These are phyloP conservation scores for Nipponacmea schrenckii DNA, from an alignment of 2,888 invertebrate species.

Conservation along the genomic window DNA sequence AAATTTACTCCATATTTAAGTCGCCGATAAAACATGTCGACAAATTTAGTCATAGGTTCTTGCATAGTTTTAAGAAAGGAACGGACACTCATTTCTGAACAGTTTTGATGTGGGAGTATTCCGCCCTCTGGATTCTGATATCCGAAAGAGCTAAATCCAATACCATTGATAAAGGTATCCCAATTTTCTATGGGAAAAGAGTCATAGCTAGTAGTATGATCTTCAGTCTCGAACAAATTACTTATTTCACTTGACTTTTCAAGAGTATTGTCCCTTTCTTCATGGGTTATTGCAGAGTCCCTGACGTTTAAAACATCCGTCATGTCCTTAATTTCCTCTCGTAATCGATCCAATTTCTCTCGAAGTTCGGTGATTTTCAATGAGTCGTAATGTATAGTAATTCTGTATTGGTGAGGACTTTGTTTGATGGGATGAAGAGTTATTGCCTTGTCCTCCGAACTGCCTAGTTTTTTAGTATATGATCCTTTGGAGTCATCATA, in stretches of 20 bases:
- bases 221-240: too few species aligned
- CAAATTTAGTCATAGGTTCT: neutral
- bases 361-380: too few species aligned
- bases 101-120: neutral
- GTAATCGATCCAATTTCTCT: neutral
- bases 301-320: too few species aligned
- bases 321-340: neutral
- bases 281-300: too few species aligned
- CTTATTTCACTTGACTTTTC: too few species aligned
- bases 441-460: constrained; percentile 91
- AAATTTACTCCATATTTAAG: neutral
- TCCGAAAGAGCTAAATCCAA: too few species aligned
- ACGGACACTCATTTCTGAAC: neutral
- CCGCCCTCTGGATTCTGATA: neutral
- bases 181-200: too few species aligned
- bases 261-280: too few species aligned
- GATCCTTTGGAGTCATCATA: constrained; percentile 82
- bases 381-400: constrained; percentile 80
- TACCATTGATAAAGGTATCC: too few species aligned
- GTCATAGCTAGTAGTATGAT: too few species aligned
- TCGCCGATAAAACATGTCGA: neutral
- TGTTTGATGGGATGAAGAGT: constrained; percentile 95
- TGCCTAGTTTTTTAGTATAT: constrained; percentile 85
- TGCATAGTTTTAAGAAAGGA: neutral
- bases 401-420: constrained; percentile 82